A percentile compares a stretch with the other conserved stretches of the same genome.
Evolutionary conservation across 2,113 vertebrate genomes (phyloP).

Genomic region (Hemiprocne comata): DNA sequence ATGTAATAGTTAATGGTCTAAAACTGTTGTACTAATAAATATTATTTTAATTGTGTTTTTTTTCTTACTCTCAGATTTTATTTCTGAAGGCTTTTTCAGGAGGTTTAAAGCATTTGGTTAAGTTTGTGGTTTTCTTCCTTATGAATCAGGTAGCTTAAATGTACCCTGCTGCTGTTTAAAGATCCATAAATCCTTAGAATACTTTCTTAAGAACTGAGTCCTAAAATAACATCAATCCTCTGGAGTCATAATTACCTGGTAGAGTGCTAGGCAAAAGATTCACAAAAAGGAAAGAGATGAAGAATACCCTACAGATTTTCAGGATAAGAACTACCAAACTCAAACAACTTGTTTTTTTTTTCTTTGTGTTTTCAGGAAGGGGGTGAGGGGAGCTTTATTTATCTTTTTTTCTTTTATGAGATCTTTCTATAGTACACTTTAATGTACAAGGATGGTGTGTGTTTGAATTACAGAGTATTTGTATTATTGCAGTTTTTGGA

Average conservation of each 20-base stretch:
- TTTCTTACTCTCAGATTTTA: neutral
- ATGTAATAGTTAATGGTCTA: neutral
- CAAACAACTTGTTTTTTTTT: neutral
- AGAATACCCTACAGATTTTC: neutral
- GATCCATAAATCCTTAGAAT: neutral
- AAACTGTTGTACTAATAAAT: neutral
- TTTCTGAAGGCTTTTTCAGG: neutral
- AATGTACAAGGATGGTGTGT: neutral
- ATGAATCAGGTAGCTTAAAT: neutral
- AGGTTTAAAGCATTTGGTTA: neutral
- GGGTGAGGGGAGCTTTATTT: neutral
- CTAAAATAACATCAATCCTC: conserved; percentile 35
- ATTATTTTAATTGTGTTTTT: neutral
- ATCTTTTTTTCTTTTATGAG: neutral
- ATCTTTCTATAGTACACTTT: neutral
- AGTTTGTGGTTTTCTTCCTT: neutral
- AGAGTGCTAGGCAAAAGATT: neutral
- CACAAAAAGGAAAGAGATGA: neutral
- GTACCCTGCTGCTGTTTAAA: neutral
- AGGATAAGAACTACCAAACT: neutral
- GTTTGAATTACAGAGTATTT: neutral
- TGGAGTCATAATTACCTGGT: conserved; percentile 38
- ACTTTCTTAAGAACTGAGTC: neutral
- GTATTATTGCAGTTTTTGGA: neutral
- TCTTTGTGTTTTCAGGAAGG: neutral